Percentiles rank a stretch among this genome's conserved stretches.
Conservation (phyloP, 2,113 vertebrate genomes). For the Neomonachus schauinslandi region DNA sequence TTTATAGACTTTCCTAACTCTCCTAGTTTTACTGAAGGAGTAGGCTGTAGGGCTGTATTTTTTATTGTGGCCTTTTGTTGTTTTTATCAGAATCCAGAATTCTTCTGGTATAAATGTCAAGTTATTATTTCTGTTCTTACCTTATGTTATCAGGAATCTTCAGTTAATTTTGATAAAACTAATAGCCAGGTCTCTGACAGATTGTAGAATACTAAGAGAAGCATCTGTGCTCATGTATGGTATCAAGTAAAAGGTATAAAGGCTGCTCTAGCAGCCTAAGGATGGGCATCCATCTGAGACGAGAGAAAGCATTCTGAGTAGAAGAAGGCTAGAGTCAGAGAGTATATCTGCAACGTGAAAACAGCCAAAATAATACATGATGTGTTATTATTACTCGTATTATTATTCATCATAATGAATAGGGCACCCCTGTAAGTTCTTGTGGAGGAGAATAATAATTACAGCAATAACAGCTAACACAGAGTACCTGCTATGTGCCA, state of each 20-base stretch:
- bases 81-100: background rate
- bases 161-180: background rate
- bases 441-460: background rate
- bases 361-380: background rate
- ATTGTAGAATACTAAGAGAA: background rate
- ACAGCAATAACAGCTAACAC: background rate
- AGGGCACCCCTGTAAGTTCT: background rate
- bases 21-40: background rate
- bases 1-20: background rate
- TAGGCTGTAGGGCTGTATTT: background rate
- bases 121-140: background rate
- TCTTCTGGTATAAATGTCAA: background rate
- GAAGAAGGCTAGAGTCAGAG: background rate
- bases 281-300: background rate
- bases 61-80: background rate
- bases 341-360: background rate
- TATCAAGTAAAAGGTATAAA: background rate
- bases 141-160: background rate
- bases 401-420: background rate
- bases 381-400: background rate
- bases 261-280: background rate
- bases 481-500: background rate
- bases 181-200: background rate
- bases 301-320: background rate
- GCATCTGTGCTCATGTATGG: background rate